These are phyloP conservation scores for Hololepta plana DNA, from an alignment of 2,888 invertebrate genomes.

Conservation along the genomic window DNA sequence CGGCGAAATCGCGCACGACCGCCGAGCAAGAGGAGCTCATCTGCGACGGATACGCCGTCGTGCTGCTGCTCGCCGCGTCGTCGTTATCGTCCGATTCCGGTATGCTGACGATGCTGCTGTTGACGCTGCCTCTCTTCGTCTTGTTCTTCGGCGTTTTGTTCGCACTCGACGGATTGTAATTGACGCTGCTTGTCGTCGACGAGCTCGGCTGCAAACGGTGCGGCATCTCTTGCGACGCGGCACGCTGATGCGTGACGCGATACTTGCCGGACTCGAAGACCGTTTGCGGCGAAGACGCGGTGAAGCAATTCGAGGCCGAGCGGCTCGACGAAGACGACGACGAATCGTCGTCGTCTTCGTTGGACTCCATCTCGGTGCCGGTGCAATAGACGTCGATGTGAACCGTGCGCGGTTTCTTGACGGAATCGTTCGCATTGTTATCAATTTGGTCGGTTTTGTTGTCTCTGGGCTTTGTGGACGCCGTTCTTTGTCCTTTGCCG, in stretches of 20 bases:
- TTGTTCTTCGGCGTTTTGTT: slow-evolving; percentile 11
- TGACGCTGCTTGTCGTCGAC: slow-evolving; percentile 9
- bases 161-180: slow-evolving; percentile 9
- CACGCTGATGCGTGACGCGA: slow-evolving; percentile 36
- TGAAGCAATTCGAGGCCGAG: slow-evolving; percentile 24
- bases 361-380: slow-evolving; percentile 36
- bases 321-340: slow-evolving; percentile 16
- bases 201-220: slow-evolving; percentile 14
- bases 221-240: slow-evolving; percentile 28
- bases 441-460: too few species aligned
- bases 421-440: slow-evolving; percentile 19
- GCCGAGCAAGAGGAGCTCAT: slow-evolving; percentile 36
- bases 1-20: slow-evolving; percentile 29
- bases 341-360: too few species aligned
- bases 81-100: slow-evolving; percentile 20
- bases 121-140: slow-evolving; percentile 12
- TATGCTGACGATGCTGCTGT: not conserved
- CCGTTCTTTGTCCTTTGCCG: too few species aligned
- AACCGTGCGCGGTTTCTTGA: slow-evolving; percentile 41
- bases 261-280: slow-evolving; percentile 44
- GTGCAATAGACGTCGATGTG: slow-evolving; percentile 63
- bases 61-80: slow-evolving; percentile 33
- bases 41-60: slow-evolving; percentile 44
- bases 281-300: slow-evolving; percentile 40
- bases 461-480: too few species aligned